Percentiles rank a stretch among this genome's conserved stretches.
Conservation (phyloP, 1,140 invertebrate genomes). For the Nasonia longicornis region DNA sequence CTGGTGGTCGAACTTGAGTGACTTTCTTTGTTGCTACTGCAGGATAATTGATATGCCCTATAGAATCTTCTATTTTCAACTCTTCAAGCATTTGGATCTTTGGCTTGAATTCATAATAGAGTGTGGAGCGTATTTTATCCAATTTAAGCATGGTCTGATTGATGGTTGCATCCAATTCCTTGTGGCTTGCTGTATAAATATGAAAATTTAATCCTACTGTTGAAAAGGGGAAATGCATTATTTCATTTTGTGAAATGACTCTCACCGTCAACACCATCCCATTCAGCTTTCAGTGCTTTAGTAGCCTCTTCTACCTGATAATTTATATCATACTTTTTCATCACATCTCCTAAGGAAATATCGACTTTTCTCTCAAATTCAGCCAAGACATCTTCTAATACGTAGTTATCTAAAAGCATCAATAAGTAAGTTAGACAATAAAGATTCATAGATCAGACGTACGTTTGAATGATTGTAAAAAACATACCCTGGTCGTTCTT, state of each 20-base stretch:
- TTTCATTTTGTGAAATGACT: conserved; percentile 18
- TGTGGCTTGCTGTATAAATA: conserved; percentile 6
- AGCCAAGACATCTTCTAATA: conserved; percentile 56
- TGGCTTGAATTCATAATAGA: conserved; percentile 62
- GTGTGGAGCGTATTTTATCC: conserved; percentile 57
- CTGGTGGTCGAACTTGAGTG: conserved; percentile 55
- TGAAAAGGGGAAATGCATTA: conserved; percentile 20
- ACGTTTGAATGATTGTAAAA: not conserved
- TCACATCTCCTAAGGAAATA: conserved; percentile 52
- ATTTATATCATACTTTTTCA: conserved; percentile 61
- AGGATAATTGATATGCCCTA: conserved; percentile 40
- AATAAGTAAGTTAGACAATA: not conserved
- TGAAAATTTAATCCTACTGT: not conserved
- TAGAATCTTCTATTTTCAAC: conserved; percentile 57
- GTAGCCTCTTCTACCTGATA: conserved; percentile 59
- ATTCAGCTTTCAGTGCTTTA: conserved; percentile 52
- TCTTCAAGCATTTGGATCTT: conserved; percentile 59
- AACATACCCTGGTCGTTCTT: conserved; percentile 45
- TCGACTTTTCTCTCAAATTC: conserved; percentile 58
- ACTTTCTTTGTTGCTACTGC: conserved; percentile 65
- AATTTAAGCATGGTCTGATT: conserved; percentile 56
- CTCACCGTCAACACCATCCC: conserved; percentile 56
- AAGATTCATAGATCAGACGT: no score
- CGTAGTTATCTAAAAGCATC: conserved; percentile 14
- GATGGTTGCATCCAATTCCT: conserved; percentile 55